Evolutionary conservation across 2,888 invertebrate genomes (phyloP), one percentile per base, ranked within the genome.

Genomic region (Cryptocephalus primarius): DNA sequence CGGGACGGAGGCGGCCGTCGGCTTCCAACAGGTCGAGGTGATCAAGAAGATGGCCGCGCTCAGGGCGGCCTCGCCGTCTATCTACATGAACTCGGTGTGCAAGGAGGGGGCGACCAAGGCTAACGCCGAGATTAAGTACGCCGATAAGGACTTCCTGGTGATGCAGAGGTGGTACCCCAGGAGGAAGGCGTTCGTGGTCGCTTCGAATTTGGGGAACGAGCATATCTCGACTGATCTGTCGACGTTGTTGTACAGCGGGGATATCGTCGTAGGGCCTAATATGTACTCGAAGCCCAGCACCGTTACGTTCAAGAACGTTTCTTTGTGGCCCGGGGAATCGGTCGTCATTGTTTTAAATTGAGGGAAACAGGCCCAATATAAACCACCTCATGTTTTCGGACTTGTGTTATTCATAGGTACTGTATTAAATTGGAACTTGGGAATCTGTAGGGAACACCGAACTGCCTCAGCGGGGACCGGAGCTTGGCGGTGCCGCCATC

Each of bases 91-190:
- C 57, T 76, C 80, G 2, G 78, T 84, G 43, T 75, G 75, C 55
- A 87, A 84, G 60, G 78, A 82, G 41, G 79, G 79, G 0, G 72
- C 71, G 49, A 72, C 76, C 45, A 68, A 76, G 42, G 78, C 79
- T 13, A 88, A 85, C 67, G 79, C 82, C 49, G 81, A 80, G 56
- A 74, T 88, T 44, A 78, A 82, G 48, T 76, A 79, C 60, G 76
- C 78, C 31, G 73, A 75, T 36, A 75, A 79, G 40, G 78, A 82
- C 59, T 61, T 77, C 46, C 74, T 88, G 40, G 70, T 89, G 2
- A 77, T 88, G 12, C 88, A 89, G 62, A 74, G 89, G 40, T 83
- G 82, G 76, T 88, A 82, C 67, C 88, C 88, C 0, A 75, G 89
- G 11, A 75, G 85, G 48, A 83, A 85, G 61, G 80, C 85, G 1